Base-by-base conservation (phyloP, 1,140 invertebrate species). In the Drosophila ananassae region DNA sequence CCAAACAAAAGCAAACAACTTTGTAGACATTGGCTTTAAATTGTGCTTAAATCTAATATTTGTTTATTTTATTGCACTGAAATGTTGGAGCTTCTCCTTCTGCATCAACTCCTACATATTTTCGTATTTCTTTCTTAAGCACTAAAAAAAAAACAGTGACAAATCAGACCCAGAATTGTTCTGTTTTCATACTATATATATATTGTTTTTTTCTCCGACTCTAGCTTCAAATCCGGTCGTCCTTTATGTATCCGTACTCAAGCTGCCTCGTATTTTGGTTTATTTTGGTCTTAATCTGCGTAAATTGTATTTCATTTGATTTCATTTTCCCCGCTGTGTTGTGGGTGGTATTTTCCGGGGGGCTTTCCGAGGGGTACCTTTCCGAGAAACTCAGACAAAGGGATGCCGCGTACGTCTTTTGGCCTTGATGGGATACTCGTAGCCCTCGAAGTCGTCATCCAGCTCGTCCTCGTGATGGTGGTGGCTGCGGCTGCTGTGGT, bases 351-450 rank as follows among this genome's bases (percentile, higher is more conserved):
- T 32, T 7, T 8, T 22, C 32, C 46, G 47, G 53, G 10, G 54
- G 51, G 28, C 22, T 50, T 28, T 37, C 25, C 21, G 7, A 21
- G 47, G 17, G 17, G 17, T 17, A 17, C 17, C 17, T 17, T 17
- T 17, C 17, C 17, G 28, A 3, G 32, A 44, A 30, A 7, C 17
- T 75, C 71, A 91, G 63, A 91, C 75, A 79, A 91, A 91, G 57
- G 90, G 90, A 90, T 91, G 90, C 75, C 87, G 75, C 60, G 80
- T 85, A 47, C 84, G 81, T 71, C 90, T 57, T 53, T 90, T 91
- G 64, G 82, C 78, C 73, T 90, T 91, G 78, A 90, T 77, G 62
- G 90, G 90, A 84, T 91, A 91, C 59, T 91, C 90, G 54, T 91
- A 91, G 59, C 90, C 89, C 74, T 91, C 90, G 34, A 85, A 91